phyloP scores from a whole-genome alignment of 1,140 invertebrate genomes.

The Bombus picipes region DNA sequence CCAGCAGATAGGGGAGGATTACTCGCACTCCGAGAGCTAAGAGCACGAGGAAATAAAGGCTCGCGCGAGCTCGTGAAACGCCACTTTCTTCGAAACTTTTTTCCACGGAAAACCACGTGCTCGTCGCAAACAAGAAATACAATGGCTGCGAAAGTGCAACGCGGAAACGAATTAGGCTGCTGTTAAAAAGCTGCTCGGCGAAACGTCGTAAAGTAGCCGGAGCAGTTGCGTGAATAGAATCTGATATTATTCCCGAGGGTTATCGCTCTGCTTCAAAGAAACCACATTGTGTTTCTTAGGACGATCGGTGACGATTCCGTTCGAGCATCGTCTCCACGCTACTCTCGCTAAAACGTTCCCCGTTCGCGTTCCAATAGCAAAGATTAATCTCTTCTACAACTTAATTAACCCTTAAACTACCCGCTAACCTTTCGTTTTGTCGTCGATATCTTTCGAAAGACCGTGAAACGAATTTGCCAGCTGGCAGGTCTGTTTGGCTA shows the following conservation, averaged over 20 bases:
- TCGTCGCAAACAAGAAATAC: conserved; percentile 23
- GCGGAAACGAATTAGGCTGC: conserved; percentile 62
- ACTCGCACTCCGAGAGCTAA: conserved; percentile 44
- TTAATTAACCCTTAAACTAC: background rate
- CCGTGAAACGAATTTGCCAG: conserved; percentile 11
- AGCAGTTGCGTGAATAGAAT: conserved; percentile 46
- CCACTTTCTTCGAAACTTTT: conserved; percentile 62
- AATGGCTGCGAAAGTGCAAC: conserved; percentile 38
- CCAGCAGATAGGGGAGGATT: conserved; percentile 40
- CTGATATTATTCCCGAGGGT: conserved; percentile 50
- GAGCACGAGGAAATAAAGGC: conserved; percentile 63
- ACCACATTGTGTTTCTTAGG: too few species aligned
- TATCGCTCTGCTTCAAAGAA: conserved; percentile 45
- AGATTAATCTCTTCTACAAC: background rate
- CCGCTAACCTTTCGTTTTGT: background rate
- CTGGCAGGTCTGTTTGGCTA: conserved; percentile 33
- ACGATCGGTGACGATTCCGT: background rate
- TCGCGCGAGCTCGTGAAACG: conserved; percentile 59
- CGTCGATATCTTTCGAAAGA: background rate
- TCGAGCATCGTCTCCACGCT: too few species aligned
- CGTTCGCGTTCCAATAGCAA: background rate
- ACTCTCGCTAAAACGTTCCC: background rate
- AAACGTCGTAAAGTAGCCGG: conserved; percentile 59
- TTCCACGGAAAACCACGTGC: conserved; percentile 21
- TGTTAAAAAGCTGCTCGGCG: conserved; percentile 55